Conservation (phyloP, 2,113 vertebrate species). For the Trochalopteron elliotii region DNA sequence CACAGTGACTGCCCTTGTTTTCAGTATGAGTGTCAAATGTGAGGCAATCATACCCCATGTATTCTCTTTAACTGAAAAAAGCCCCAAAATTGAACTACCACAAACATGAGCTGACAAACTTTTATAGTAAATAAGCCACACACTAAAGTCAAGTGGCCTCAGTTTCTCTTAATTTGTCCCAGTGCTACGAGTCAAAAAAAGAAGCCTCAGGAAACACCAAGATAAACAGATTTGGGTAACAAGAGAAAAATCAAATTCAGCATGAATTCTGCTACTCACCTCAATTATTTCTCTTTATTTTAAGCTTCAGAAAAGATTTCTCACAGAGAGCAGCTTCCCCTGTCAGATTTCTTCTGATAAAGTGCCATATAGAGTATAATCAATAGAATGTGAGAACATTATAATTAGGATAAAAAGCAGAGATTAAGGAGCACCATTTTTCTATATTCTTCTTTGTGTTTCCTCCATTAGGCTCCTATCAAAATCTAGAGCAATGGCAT, state of each 20-base stretch:
- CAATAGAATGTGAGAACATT: neutral
- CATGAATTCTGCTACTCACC: neutral
- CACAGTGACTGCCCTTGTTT: neutral
- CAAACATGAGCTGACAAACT: neutral
- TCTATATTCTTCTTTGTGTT: neutral
- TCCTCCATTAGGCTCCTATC: neutral
- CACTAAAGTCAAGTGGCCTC: neutral
- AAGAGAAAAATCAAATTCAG: neutral
- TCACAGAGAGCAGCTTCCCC: neutral
- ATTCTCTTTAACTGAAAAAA: neutral
- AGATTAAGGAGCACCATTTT: neutral
- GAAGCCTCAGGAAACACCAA: neutral
- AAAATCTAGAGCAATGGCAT: neutral
- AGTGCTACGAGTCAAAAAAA: neutral
- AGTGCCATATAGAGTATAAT: neutral
- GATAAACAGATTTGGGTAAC: neutral
- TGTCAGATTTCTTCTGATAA: neutral
- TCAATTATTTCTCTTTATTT: neutral
- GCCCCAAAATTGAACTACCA: rapidly evolving
- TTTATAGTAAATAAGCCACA: neutral
- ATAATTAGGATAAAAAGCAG: neutral
- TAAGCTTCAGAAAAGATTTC: neutral
- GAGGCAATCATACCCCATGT: neutral
- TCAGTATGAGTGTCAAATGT: neutral
- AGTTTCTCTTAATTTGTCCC: neutral